These are phyloP conservation scores for Pelecanoides urinatrix DNA, from an alignment of 2,113 vertebrate genomes.

Conservation along the genomic window DNA sequence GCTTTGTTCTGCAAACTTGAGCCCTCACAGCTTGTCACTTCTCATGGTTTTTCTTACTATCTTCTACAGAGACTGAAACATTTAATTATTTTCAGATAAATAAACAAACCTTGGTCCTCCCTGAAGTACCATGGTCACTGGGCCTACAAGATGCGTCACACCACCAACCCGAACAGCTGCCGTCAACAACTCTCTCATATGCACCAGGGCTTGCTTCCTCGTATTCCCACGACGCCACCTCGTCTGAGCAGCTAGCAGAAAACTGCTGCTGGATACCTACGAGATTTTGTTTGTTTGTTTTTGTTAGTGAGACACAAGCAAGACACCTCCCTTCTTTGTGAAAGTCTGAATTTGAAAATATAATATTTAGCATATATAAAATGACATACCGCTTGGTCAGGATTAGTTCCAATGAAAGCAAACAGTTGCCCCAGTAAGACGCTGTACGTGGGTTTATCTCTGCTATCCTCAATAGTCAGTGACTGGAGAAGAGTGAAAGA, in stretches of 20 bases:
- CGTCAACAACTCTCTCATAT: conserved; percentile 95
- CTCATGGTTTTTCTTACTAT: fast-evolving
- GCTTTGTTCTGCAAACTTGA: not conserved
- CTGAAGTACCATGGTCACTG: conserved; percentile 96
- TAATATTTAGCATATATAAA: not conserved
- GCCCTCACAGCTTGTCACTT: not conserved
- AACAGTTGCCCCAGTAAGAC: conserved; percentile 95
- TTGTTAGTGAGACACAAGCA: not conserved
- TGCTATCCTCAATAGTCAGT: conserved; percentile 88
- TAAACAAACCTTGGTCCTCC: conserved; percentile 89
- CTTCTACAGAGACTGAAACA: not conserved
- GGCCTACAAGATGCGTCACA: conserved; percentile 94
- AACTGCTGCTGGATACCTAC: conserved; percentile 95
- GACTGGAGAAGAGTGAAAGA: conserved; percentile 97
- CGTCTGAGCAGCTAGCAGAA: conserved; percentile 94
- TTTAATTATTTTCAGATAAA: not conserved
- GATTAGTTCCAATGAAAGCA: conserved; percentile 95
- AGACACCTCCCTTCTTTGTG: not conserved
- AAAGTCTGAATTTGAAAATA: not conserved
- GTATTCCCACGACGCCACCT: conserved; percentile 94
- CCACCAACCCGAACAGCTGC: conserved; percentile 94
- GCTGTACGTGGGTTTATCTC: conserved; percentile 94
- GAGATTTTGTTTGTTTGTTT: not conserved
- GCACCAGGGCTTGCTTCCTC: conserved; percentile 91
- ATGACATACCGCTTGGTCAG: conserved; percentile 89